Conservation (phyloP, 92 coral and sea anemone species). For the Epizoanthus illoricatus region DNA sequence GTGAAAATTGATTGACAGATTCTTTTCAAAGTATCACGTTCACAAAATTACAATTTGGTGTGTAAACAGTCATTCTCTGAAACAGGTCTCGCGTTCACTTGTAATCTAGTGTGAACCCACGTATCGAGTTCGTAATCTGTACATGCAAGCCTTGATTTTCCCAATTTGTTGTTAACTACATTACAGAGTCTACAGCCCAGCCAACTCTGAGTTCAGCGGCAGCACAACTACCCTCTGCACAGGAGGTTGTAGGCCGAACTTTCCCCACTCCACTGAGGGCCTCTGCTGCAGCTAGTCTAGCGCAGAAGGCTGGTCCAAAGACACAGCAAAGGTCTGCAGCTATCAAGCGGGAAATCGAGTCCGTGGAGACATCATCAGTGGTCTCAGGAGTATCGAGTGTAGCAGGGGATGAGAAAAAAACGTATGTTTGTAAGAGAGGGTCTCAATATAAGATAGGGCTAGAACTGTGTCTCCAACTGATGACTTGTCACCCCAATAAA, state of each 20-base stretch:
- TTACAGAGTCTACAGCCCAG: slow-evolving; percentile 3
- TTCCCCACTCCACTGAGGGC: slow-evolving; percentile 97
- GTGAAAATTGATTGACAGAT: too few relatives aligned
- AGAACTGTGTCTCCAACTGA: too few relatives aligned
- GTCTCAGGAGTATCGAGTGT: slow-evolving; percentile 95
- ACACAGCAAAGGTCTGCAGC: slow-evolving; percentile 49
- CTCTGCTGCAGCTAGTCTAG: slow-evolving; percentile 88
- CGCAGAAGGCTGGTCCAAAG: slow-evolving; percentile 70
- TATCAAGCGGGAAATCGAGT: slow-evolving; percentile 70
- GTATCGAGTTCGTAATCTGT: too few relatives aligned
- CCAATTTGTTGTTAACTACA: neutral
- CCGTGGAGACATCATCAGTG: slow-evolving; percentile 84
- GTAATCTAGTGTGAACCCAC: too few relatives aligned
- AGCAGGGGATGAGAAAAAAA: slow-evolving; percentile 64
- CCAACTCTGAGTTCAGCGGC: slow-evolving; percentile 48
- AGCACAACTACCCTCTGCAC: slow-evolving; percentile 41
- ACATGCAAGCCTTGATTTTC: neutral
- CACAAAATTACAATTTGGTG: too few relatives aligned
- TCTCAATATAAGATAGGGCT: neutral
- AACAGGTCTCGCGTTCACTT: too few relatives aligned
- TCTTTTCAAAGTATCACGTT: too few relatives aligned
- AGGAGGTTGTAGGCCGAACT: slow-evolving; percentile 88
- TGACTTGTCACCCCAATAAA: neutral
- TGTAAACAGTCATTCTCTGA: too few relatives aligned
- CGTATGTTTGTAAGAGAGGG: slow-evolving; percentile 24